phyloP scores from a whole-genome alignment of 2,113 vertebrate species.

The Promerops cafer region DNA sequence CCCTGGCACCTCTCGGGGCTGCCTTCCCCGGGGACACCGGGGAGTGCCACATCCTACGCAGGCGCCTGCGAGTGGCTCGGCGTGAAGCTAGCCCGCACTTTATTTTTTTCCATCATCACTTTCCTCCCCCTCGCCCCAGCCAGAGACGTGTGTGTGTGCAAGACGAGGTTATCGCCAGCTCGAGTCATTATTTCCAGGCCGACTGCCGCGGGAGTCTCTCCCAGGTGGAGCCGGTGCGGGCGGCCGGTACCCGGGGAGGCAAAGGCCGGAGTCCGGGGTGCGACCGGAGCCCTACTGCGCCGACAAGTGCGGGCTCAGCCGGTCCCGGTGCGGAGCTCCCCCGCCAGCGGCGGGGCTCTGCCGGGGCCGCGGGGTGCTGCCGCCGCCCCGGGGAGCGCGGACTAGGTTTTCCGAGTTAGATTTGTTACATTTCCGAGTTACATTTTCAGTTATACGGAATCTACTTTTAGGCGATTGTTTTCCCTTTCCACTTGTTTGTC shows the following conservation, averaged over 20 bases:
- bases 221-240: not conserved
- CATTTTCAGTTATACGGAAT: not conserved
- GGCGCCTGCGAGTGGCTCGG: not conserved
- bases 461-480: conserved; percentile 59
- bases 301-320: not conserved
- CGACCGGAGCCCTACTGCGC: not conserved
- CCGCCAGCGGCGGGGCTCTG: not conserved
- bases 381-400: not conserved
- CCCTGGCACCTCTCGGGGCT: not conserved
- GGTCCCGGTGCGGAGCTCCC: too few species aligned
- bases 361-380: not conserved
- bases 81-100: not conserved
- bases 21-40: not conserved
- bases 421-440: not conserved
- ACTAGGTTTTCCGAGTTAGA: not conserved
- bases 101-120: not conserved
- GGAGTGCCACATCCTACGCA: not conserved
- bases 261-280: conserved; percentile 10
- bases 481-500: conserved; percentile 75
- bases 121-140: not conserved
- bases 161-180: not conserved
- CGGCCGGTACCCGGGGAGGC: not conserved
- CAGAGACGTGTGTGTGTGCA: not conserved
- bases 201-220: not conserved
- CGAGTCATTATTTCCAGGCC: not conserved